Percentiles rank a stretch among this genome's conserved stretches.
phyloP scores from a whole-genome alignment of 2,113 vertebrate species.

The Odobenus rosmarus region DNA sequence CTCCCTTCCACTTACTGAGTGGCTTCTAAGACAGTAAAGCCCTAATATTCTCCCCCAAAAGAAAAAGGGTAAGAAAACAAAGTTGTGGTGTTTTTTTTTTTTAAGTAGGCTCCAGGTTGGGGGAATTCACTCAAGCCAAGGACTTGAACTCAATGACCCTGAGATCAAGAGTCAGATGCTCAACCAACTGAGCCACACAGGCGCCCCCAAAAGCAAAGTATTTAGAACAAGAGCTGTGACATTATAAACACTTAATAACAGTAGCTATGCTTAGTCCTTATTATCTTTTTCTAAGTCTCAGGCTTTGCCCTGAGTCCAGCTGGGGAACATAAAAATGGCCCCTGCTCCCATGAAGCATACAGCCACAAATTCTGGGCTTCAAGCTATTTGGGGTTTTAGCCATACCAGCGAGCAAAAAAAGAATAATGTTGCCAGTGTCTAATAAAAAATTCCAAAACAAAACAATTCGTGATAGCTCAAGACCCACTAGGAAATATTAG shows the following conservation, averaged over 20 bases:
- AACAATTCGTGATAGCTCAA: neutral
- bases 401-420: neutral
- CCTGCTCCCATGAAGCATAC: neutral
- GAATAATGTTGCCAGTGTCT: neutral
- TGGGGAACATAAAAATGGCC: neutral
- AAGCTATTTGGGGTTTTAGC: neutral
- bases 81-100: neutral
- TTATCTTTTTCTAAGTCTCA: neutral
- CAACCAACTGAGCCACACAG: neutral
- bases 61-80: neutral
- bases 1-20: neutral
- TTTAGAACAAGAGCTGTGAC: neutral
- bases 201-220: neutral
- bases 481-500: neutral
- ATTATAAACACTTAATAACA: neutral
- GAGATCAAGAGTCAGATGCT: neutral
- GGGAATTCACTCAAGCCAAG: neutral
- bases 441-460: neutral
- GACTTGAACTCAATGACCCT: neutral
- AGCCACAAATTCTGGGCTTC: neutral
- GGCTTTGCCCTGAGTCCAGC: neutral
- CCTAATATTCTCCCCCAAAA: neutral
- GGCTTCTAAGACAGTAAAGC: neutral
- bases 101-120: neutral
- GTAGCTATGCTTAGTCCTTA: neutral